phyloP scores from a whole-genome alignment of 2,113 vertebrate species.

The Triplophysa rosa region DNA sequence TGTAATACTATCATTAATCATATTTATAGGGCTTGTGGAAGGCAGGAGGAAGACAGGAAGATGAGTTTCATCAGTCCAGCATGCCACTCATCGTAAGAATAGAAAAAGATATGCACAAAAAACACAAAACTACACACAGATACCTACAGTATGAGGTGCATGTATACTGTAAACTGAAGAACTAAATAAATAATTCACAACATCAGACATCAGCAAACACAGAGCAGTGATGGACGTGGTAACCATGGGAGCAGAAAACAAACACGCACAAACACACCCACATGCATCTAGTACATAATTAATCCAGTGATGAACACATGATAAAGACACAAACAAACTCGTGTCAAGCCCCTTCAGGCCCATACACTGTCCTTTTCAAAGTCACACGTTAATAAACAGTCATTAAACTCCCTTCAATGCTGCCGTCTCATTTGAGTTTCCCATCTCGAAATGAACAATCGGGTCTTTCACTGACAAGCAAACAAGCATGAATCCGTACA shows the following conservation, averaged over 20 bases:
- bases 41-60: slow-evolving; percentile 33
- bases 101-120: slow-evolving; percentile 3
- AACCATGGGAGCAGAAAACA: slow-evolving; percentile 44
- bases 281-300: slow-evolving; percentile 38
- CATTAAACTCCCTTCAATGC: neutral
- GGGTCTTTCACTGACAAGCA: slow-evolving; percentile 32
- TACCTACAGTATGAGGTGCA: slow-evolving; percentile 8
- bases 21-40: slow-evolving; percentile 58
- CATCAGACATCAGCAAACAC: slow-evolving; percentile 39
- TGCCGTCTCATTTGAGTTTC: neutral
- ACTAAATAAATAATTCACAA: slow-evolving; percentile 49
- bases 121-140: slow-evolving; percentile 21
- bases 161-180: slow-evolving; percentile 24
- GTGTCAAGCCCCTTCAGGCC: slow-evolving; percentile 5
- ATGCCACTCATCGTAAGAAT: slow-evolving; percentile 6
- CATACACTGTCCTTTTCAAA: neutral
- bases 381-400: neutral
- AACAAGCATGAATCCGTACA: neutral
- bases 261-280: slow-evolving; percentile 32
- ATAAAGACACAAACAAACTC: slow-evolving; percentile 26
- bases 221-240: slow-evolving; percentile 50
- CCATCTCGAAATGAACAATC: neutral
- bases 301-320: slow-evolving; percentile 52
- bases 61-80: slow-evolving; percentile 55
- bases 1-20: slow-evolving; percentile 51